These are phyloP conservation scores for Amblyraja radiata DNA, from an alignment of 2,797 vertebrate genomes.

Conservation along the genomic window DNA sequence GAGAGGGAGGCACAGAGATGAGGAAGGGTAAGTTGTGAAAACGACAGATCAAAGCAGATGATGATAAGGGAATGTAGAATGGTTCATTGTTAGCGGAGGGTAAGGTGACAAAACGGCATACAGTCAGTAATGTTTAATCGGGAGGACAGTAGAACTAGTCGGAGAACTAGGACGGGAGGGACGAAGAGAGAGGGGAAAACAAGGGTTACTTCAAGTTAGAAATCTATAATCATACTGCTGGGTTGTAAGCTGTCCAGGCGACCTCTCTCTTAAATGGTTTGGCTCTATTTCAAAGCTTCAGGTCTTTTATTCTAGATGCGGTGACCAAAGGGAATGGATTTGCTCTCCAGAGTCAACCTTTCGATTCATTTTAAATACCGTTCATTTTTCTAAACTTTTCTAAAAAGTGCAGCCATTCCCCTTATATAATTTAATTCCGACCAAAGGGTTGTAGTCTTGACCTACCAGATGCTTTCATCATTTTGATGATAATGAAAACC, in stretches of 20 bases:
- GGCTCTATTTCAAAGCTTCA: neutral
- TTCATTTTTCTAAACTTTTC: neutral
- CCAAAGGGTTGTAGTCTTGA: neutral
- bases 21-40: too few relatives aligned
- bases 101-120: too few relatives aligned
- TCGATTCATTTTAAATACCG: neutral
- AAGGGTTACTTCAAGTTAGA: too few relatives aligned
- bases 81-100: too few relatives aligned
- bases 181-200: too few relatives aligned
- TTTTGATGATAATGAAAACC: neutral
- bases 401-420: neutral
- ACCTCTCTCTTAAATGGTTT: neutral
- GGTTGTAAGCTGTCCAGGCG: neutral
- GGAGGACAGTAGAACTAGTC: too few relatives aligned
- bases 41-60: too few relatives aligned
- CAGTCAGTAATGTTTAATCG: too few relatives aligned
- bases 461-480: neutral
- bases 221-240: too few relatives aligned
- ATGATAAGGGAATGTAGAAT: too few relatives aligned
- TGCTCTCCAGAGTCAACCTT: neutral
- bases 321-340: neutral
- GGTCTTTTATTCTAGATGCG: neutral
- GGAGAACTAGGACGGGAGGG: too few relatives aligned
- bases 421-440: neutral
- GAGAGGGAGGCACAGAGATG: too few relatives aligned